Conservation (phyloP, 2,797 vertebrate genomes). For the Cryptoprocta ferox region DNA sequence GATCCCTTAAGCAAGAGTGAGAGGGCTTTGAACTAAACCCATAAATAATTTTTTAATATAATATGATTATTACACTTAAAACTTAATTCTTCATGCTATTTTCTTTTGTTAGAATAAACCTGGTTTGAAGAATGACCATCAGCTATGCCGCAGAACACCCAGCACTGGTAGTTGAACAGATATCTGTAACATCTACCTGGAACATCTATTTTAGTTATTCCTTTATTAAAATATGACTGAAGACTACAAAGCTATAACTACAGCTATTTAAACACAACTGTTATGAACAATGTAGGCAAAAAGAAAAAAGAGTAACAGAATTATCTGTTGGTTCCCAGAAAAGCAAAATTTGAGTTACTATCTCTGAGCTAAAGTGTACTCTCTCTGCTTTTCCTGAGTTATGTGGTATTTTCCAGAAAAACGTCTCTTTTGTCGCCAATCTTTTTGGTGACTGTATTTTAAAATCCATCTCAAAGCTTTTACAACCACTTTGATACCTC, state of each 20-base stretch:
- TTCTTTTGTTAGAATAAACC: neutral
- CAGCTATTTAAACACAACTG: neutral
- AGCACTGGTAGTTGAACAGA: neutral
- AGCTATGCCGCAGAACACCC: neutral
- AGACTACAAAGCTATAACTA: neutral
- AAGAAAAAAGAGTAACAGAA: neutral
- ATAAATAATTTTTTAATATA: neutral
- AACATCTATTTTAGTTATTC: neutral
- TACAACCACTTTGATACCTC: neutral
- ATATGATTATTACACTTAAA: neutral
- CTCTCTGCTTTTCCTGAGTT: neutral
- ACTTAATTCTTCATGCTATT: slow-evolving; percentile 1
- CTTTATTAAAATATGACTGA: neutral
- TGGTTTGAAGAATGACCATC: neutral
- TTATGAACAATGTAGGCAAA: neutral
- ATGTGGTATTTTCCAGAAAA: neutral
- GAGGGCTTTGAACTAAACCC: neutral
- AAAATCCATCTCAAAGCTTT: neutral
- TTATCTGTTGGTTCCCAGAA: neutral
- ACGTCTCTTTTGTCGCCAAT: neutral
- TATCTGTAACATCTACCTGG: neutral
- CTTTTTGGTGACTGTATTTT: neutral
- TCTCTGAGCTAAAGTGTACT: neutral
- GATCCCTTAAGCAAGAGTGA: neutral
- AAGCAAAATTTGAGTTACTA: neutral